A percentile compares a stretch with the other conserved stretches of the same genome.
Evolutionary conservation across 92 coral and sea anemone species (phyloP).

Genomic region (Ricordea florida): DNA sequence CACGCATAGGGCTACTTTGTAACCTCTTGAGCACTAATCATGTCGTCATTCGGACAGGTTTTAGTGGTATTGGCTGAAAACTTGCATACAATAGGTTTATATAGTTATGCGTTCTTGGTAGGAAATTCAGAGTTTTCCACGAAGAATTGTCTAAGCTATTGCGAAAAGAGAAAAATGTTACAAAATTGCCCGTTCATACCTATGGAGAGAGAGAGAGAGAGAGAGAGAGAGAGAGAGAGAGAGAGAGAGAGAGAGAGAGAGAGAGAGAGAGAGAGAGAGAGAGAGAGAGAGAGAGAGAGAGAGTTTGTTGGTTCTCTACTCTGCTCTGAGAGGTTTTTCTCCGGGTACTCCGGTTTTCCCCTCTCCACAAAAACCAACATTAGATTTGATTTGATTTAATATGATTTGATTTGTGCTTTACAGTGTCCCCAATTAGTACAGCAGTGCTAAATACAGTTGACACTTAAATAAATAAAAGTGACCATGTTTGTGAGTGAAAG

Average conservation of each 20-base stretch:
- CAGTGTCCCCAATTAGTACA: no score
- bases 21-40: neutral
- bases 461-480: no score
- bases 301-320: no score
- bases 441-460: no score
- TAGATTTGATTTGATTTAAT: no score
- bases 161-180: neutral
- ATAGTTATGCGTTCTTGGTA: neutral
- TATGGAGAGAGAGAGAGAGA: conserved; percentile 3
- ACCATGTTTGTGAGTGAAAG: no score
- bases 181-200: neutral
- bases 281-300: no score
- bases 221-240: conserved; percentile 4
- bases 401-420: no score
- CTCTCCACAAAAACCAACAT: no score
- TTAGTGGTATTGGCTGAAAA: neutral
- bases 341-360: no score
- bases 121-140: neutral
- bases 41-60: neutral
- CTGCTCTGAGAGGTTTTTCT: no score
- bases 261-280: no score
- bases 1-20: neutral
- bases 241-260: neutral
- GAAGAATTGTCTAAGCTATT: neutral
- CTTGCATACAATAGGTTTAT: neutral